A percentile compares a stretch with the other conserved stretches of the same genome.
Evolutionary conservation across 2,113 vertebrate genomes (phyloP).

Genomic region (Pollimyrus isidori): DNA sequence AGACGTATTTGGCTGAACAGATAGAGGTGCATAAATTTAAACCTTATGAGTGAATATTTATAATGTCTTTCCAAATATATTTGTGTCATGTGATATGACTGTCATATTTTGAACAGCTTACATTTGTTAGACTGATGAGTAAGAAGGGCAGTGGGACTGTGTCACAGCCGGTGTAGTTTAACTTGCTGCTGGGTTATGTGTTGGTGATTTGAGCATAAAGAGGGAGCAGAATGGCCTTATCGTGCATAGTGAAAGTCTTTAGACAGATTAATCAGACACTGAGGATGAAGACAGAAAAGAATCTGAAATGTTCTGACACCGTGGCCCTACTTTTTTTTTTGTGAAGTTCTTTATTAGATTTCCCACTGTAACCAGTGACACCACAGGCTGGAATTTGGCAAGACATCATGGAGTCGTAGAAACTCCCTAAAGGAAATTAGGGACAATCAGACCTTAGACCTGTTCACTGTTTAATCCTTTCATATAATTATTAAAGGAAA

Average conservation of each 20-base stretch:
- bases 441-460: background rate
- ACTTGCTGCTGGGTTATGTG: background rate
- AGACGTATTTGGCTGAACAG: background rate
- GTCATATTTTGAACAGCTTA: constrained; percentile 12
- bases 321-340: background rate
- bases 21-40: background rate
- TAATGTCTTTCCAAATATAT: background rate
- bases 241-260: background rate
- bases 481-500: background rate
- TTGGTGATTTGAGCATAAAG: background rate
- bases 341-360: background rate
- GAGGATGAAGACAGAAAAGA: background rate
- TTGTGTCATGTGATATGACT: background rate
- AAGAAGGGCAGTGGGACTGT: background rate
- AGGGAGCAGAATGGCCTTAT: background rate
- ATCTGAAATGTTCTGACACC: background rate
- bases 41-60: background rate
- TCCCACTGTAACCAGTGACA: background rate
- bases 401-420: background rate
- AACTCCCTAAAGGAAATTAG: background rate
- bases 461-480: background rate
- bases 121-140: background rate
- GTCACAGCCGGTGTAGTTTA: background rate
- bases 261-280: background rate
- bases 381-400: background rate